These are phyloP conservation scores for Phymanthus crucifer DNA, from an alignment of 92 coral and sea anemone species.

Conservation along the genomic window DNA sequence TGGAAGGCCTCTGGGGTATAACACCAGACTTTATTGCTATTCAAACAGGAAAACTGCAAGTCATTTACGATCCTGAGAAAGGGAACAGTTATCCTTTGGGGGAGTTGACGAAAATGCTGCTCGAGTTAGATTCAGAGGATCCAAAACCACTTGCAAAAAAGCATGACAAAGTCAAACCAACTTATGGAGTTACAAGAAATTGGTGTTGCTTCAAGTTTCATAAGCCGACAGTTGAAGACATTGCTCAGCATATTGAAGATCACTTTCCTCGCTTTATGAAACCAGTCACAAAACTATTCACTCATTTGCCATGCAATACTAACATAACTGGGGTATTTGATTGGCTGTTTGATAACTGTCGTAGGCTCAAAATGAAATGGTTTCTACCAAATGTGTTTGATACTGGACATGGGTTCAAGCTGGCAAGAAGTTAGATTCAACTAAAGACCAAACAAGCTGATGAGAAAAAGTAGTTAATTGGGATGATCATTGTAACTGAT, in stretches of 20 bases:
- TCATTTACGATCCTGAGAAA: conserved; percentile 69
- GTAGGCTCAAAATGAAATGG: conserved; percentile 94
- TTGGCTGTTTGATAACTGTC: conserved; percentile 67
- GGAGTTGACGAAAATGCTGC: conserved; percentile 88
- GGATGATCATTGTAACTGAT: background rate
- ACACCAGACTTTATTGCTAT: conserved; percentile 78
- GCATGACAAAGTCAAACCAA: conserved; percentile 66
- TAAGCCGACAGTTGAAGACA: conserved; percentile 90
- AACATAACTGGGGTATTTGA: conserved; percentile 83
- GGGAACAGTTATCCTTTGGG: conserved; percentile 84
- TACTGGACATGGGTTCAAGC: conserved; percentile 99
- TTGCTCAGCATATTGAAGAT: conserved; percentile 88
- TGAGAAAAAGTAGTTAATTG: background rate
- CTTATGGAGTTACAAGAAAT: conserved; percentile 84
- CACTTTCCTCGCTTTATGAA: conserved; percentile 90
- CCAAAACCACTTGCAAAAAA: conserved; percentile 62
- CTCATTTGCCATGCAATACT: conserved; percentile 83
- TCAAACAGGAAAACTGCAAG: conserved; percentile 79
- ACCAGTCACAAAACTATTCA: conserved; percentile 90
- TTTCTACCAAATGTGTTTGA: conserved; percentile 91
- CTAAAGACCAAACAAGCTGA: background rate
- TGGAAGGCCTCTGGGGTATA: conserved; percentile 72
- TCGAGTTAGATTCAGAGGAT: conserved; percentile 66
- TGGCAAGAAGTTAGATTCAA: conserved; percentile 43
- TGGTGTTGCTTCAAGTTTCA: conserved; percentile 97